A percentile compares a stretch with the other conserved stretches of the same genome.
phyloP scores from a whole-genome alignment of 2,113 vertebrate species.

The Dicrurus megarhynchus region DNA sequence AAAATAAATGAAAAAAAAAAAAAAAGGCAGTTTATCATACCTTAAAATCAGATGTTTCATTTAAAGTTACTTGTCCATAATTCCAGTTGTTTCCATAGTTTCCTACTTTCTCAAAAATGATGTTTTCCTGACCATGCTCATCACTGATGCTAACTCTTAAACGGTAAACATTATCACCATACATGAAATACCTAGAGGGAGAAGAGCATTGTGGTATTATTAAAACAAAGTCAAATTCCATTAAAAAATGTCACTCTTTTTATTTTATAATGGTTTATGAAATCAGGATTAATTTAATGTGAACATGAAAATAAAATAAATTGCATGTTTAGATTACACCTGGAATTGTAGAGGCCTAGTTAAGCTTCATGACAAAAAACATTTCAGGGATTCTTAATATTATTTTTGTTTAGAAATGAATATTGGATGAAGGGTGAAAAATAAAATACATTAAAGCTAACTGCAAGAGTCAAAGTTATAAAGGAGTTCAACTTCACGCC shows the following conservation, averaged over 20 bases:
- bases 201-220: neutral
- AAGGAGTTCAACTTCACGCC: neutral
- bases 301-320: neutral
- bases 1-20: neutral
- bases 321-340: accelerated
- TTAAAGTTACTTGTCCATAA: conserved; percentile 86
- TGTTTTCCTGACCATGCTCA: neutral
- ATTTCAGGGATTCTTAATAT: neutral
- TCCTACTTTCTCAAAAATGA: conserved; percentile 82
- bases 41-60: conserved; percentile 71
- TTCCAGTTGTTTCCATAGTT: conserved; percentile 91
- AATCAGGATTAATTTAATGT: neutral
- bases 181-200: conserved; percentile 91
- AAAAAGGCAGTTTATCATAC: conserved; percentile 64
- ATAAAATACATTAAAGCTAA: neutral
- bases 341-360: neutral
- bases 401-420: neutral
- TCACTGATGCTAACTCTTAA: conserved; percentile 72
- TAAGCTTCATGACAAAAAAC: neutral
- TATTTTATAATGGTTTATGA: neutral
- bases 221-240: neutral
- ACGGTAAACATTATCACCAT: conserved; percentile 71
- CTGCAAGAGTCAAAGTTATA: neutral
- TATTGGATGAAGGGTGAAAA: neutral
- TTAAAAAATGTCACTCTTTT: neutral